Evolutionary conservation across 2,113 vertebrate genomes (phyloP).

Genomic region (Parus major): DNA sequence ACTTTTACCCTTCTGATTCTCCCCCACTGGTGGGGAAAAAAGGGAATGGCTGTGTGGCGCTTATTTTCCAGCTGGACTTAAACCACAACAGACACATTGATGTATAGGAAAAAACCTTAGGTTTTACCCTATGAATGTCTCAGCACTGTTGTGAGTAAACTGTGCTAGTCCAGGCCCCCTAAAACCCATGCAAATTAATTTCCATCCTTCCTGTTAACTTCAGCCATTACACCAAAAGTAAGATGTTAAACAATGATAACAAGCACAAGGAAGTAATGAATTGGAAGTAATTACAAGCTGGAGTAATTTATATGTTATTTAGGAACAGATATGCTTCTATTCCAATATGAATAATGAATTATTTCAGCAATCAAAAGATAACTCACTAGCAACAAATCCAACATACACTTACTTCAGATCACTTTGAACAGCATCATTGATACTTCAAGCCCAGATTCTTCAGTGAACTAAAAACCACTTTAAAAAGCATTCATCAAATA

Average conservation of each 20-base stretch:
- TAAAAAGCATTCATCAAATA: not conserved
- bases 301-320: not conserved
- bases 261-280: not conserved
- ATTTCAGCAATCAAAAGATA: not conserved
- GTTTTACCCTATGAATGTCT: not conserved
- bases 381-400: not conserved
- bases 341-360: not conserved
- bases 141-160: not conserved
- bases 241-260: not conserved
- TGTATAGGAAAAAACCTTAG: not conserved
- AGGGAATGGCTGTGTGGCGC: not conserved
- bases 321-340: not conserved
- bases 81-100: accelerated
- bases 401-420: not conserved
- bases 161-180: not conserved
- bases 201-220: not conserved
- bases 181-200: not conserved
- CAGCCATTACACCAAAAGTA: not conserved
- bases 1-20: not conserved
- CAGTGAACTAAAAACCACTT: not conserved
- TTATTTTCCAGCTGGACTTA: not conserved
- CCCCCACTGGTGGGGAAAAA: not conserved
- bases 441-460: not conserved
- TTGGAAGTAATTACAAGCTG: not conserved
- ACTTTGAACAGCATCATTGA: not conserved